Evolutionary conservation across 2,113 vertebrate genomes (phyloP), one percentile per base, ranked within the genome.

Genomic region (Seriola dumerili): DNA sequence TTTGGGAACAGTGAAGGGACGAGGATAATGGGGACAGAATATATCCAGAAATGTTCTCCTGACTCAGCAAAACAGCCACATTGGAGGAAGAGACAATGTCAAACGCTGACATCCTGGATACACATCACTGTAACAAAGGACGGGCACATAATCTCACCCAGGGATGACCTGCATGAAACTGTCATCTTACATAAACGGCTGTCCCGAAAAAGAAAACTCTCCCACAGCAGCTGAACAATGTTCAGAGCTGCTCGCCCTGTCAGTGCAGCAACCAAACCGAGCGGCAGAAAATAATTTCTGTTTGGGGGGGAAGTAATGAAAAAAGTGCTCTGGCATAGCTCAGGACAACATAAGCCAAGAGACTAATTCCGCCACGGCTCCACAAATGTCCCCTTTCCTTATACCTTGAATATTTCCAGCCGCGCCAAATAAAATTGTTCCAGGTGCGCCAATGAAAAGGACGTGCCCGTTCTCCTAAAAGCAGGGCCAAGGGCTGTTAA

Each of bases 401-500:
- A 65, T 84, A 84, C 80, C 88, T 86, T 87, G 84, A 89, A 87
- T 72, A 92, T 88, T 87, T 91, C 90, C 89, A 91, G 84, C 76
- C n/a, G 32, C 61, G 72, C 67, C 88, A 93, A 87, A 92, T 92
- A 93, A 93, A 94, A 92, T 78, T 75, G 88, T 85, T 89, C 90
- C 91, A 92, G 91, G 94, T 94, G 92, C 89, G 84, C 73, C 73
- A 86, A 89, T 91, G 92, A 93, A 89, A 83, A 89, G 48, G 65
- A 88, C 65, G 21, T 78, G 84, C 79, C 75, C 36, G 46, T 76
- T 90, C 86, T 72, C 76, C 78, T 78, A 77, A 86, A 85, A 69
- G 83, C 59, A 68, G 55, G 82, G 82, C 90, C 88, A 73, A 79
- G 86, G 34, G 82, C 88, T 86, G 85, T 93, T 93, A 92, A 81